Conservation (phyloP, 2,113 vertebrate genomes). For the Dromiciops gliroides region DNA sequence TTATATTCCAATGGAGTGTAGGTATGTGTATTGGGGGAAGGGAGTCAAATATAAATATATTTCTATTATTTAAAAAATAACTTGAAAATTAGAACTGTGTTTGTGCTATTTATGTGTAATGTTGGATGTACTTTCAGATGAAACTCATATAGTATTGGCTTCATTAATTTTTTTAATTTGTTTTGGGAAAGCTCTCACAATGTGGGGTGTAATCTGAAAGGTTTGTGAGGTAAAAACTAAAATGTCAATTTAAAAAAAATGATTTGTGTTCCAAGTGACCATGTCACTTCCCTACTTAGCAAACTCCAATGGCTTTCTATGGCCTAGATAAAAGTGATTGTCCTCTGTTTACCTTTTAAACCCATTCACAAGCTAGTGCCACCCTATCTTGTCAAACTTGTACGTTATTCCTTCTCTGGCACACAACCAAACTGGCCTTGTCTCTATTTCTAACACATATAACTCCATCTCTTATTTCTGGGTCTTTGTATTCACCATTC, state of each 20-base stretch:
- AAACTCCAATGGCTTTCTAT: neutral
- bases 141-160: neutral
- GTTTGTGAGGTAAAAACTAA: neutral
- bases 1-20: neutral
- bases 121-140: neutral
- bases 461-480: neutral
- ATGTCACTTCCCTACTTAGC: neutral
- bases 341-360: neutral
- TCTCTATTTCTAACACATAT: neutral
- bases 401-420: neutral
- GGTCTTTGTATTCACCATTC: neutral
- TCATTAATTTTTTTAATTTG: neutral
- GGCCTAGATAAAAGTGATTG: neutral
- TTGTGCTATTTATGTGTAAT: neutral
- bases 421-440: neutral
- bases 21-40: neutral
- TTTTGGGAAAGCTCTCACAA: neutral
- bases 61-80: neutral
- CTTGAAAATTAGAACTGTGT: neutral
- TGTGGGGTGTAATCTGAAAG: neutral
- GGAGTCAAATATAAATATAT: neutral
- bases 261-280: neutral
- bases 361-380: neutral
- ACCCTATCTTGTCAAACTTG: neutral
- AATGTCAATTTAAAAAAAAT: neutral